Percentiles rank a stretch among this genome's conserved stretches.
Evolutionary conservation across 30 jellyfish, hydroid and myxozoan species (phyloP).

Genomic region (Hydra vulgaris): DNA sequence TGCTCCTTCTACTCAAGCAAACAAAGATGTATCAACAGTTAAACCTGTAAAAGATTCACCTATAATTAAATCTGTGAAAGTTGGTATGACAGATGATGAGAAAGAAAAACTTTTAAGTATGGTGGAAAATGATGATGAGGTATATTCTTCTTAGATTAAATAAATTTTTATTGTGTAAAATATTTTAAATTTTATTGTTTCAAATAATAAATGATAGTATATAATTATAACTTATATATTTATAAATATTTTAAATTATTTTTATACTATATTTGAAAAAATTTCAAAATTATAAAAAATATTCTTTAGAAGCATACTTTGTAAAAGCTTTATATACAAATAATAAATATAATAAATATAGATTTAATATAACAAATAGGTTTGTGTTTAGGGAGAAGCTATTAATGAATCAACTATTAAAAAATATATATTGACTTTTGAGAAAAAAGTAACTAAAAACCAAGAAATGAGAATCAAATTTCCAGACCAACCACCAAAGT

Average conservation of each 20-base stretch:
- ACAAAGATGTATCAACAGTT: not conserved
- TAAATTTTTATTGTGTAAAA: no score
- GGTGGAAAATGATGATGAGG: conserved; percentile 76
- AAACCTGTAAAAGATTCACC: not conserved
- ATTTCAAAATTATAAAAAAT: no score
- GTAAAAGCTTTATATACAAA: no score
- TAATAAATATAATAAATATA: no score
- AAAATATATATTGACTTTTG: conserved; percentile 53
- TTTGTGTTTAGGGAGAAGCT: conserved; percentile 45
- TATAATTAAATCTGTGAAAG: not conserved
- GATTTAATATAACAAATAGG: not conserved
- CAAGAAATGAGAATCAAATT: conserved; percentile 87
- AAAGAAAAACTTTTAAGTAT: conserved; percentile 61
- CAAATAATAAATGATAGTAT: not conserved
- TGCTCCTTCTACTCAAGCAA: not conserved
- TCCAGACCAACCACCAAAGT: conserved; percentile 84
- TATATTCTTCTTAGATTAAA: no score
- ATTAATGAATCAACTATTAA: conserved; percentile 65
- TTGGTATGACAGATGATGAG: conserved; percentile 48
- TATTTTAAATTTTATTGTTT: no score
- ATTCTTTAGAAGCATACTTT: no score
- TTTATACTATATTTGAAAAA: no score
- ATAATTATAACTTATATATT: not conserved
- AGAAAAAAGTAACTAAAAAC: conserved; percentile 79
- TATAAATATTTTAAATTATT: no score